These are phyloP conservation scores for Sisyra terminalis DNA, from an alignment of 2,888 invertebrate species.

Conservation along the genomic window DNA sequence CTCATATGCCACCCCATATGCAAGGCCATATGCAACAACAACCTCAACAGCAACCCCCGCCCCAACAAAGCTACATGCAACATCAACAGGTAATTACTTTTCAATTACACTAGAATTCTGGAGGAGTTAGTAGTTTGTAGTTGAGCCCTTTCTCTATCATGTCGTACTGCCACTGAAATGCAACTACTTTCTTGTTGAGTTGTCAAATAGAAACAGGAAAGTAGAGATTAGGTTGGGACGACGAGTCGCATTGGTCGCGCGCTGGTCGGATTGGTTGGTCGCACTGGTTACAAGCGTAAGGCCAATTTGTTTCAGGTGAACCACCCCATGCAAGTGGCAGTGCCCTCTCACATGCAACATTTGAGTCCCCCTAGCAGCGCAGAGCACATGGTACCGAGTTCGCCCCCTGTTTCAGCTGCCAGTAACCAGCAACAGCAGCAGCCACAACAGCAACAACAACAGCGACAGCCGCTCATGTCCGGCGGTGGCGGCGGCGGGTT, in stretches of 20 bases:
- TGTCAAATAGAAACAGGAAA: no score
- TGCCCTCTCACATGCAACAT: constrained; percentile 24
- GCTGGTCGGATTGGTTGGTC: background rate
- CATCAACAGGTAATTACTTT: constrained; percentile 23
- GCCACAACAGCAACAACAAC: constrained; percentile 31
- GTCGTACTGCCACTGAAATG: no score
- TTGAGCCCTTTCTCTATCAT: no score
- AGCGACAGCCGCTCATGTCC: constrained; percentile 33
- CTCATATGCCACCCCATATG: constrained; percentile 22
- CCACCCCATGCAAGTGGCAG: constrained; percentile 23
- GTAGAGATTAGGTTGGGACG: no score
- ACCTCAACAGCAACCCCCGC: constrained; percentile 22
- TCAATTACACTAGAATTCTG: no score
- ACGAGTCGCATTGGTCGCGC: no score
- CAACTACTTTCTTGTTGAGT: no score
- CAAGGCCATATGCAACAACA: constrained; percentile 19
- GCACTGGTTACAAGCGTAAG: constrained; percentile 6
- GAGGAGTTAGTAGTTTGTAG: no score
- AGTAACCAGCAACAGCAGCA: constrained; percentile 19
- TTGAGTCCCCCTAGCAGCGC: constrained; percentile 26
- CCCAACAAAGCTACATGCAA: constrained; percentile 30
- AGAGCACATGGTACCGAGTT: constrained; percentile 29
- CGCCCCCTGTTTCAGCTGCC: constrained; percentile 28
- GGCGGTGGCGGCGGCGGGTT: constrained; percentile 33
- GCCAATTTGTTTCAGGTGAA: constrained; percentile 17